These are phyloP conservation scores for Argyrosomus japonicus DNA, from an alignment of 2,113 vertebrate species.

Conservation along the genomic window DNA sequence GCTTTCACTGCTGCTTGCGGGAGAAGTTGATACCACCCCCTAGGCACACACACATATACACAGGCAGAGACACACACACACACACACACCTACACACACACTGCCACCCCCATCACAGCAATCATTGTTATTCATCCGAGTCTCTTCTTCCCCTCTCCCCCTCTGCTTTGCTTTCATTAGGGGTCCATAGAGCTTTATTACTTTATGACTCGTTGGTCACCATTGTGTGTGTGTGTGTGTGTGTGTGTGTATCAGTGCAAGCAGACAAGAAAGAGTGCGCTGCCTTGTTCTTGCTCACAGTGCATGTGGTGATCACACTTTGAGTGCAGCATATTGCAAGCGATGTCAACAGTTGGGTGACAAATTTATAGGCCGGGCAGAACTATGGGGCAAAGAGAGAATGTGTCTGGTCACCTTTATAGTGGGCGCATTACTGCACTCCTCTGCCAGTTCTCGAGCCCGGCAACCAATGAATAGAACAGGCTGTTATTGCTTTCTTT, in stretches of 20 bases:
- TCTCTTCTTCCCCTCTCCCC: conserved; percentile 32
- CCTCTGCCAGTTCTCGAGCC: conserved; percentile 33
- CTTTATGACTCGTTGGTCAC: conserved; percentile 75
- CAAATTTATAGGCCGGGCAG: conserved; percentile 73
- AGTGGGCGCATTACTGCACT: conserved; percentile 45
- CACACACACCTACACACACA: conserved; percentile 20
- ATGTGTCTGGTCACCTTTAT: conserved; percentile 67
- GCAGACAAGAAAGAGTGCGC: conserved; percentile 44
- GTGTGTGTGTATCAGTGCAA: not conserved
- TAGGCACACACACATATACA: conserved; percentile 13
- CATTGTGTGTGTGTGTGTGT: conserved; percentile 64
- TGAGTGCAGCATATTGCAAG: conserved; percentile 76
- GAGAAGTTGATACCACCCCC: conserved; percentile 51
- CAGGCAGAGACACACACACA: conserved; percentile 1
- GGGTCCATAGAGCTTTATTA: conserved; percentile 77
- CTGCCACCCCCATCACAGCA: conserved; percentile 41
- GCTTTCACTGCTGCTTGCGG: conserved; percentile 67
- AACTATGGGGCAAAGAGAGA: conserved; percentile 62
- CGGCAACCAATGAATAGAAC: conserved; percentile 54
- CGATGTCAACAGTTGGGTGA: conserved; percentile 79
- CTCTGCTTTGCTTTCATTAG: conserved; percentile 67
- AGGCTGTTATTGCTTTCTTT: conserved; percentile 52
- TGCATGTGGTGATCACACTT: conserved; percentile 68
- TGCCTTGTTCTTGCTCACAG: conserved; percentile 69
- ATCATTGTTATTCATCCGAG: conserved; percentile 78